A percentile compares a stretch with the other conserved stretches of the same genome.
Conservation (phyloP, 1,140 invertebrate species). For the Camponotus vicinus region DNA sequence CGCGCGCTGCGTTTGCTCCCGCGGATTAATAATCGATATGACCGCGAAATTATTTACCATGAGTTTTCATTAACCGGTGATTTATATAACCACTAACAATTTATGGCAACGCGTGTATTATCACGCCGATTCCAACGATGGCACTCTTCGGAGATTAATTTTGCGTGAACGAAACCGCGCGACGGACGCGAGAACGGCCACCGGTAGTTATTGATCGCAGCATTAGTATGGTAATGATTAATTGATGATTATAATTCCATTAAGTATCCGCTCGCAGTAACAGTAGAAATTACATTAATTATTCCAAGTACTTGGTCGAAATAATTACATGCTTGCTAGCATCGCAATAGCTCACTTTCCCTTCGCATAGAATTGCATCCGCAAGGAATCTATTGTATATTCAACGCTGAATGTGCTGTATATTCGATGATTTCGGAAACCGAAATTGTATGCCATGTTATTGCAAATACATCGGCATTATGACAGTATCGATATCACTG, state of each 20-base stretch:
- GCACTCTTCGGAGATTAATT: conserved; percentile 61
- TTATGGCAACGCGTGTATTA: conserved; percentile 39
- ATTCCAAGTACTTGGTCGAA: conserved; percentile 71
- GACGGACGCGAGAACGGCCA: conserved; percentile 18
- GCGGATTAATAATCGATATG: conserved; percentile 40
- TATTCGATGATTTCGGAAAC: conserved; percentile 59
- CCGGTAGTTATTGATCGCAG: conserved; percentile 59
- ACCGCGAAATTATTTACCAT: conserved; percentile 52
- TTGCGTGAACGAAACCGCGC: conserved; percentile 52
- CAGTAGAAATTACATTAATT: conserved; percentile 73
- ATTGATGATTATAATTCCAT: conserved; percentile 73
- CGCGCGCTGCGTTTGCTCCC: background rate
- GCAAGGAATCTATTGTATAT: conserved; percentile 53
- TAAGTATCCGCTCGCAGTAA: conserved; percentile 66
- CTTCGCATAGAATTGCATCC: conserved; percentile 38
- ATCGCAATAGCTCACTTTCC: conserved; percentile 60
- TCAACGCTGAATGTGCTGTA: conserved; percentile 11
- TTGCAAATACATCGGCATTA: conserved; percentile 51
- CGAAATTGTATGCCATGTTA: conserved; percentile 43
- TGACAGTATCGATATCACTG: conserved; percentile 48
- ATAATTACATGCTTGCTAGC: conserved; percentile 60
- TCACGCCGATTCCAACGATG: conserved; percentile 46
- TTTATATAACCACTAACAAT: conserved; percentile 47
- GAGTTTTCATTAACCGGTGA: conserved; percentile 56
- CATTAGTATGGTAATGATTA: conserved; percentile 69